Evolutionary conservation across 2,113 vertebrate genomes (phyloP), one percentile per base, ranked within the genome.

Genomic region (Takifugu bimaculatus): DNA sequence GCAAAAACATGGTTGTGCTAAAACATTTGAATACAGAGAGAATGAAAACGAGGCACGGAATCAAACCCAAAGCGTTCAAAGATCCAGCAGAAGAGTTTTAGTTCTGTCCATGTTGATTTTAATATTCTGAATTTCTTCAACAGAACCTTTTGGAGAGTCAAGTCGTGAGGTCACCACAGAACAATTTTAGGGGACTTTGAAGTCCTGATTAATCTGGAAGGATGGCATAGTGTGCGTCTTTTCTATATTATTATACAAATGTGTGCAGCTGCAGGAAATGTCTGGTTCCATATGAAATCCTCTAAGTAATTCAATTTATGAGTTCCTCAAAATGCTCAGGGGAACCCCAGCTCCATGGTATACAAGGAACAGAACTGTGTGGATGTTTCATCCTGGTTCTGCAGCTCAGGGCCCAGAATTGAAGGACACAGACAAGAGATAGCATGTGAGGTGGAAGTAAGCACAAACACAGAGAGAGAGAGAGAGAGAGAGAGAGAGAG

Each of bases 181-280:
- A 74, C 43, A 3, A 69, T 49, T 74, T 70, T 57, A 58, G 66
- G 65, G 50, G 39, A 50, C 78, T 88, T 85, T 85, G 81, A 88
- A 81, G 85, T 81, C 4, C 6, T 57, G 48, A 80, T 88, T 80
- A 76, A 81, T 79, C 72, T 53, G 64, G 51, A 28, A 66, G 53
- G 66, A 72, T 5, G 4, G 13, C 39, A 70, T 11, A 39, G 65
- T 35, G 39, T 10, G 29, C 56, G 65, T 67, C 65, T 80, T 85
- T 83, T 75, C 58, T 61, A 72, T 54, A 62, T 70, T 79, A 74
- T 66, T 56, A 65, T 57, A 69, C 50, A 48, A 63, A 61, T 26
- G 44, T 53, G 77, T 68, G 75, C 76, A 72, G 74, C 82, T 78
- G 14, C 26, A 68, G 79, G 80, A 80, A 75, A 77, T 58, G 71